Evolutionary conservation across 1,140 invertebrate species (phyloP), one percentile per base, ranked within the genome.

Genomic region (Globodera rostochiensis): DNA sequence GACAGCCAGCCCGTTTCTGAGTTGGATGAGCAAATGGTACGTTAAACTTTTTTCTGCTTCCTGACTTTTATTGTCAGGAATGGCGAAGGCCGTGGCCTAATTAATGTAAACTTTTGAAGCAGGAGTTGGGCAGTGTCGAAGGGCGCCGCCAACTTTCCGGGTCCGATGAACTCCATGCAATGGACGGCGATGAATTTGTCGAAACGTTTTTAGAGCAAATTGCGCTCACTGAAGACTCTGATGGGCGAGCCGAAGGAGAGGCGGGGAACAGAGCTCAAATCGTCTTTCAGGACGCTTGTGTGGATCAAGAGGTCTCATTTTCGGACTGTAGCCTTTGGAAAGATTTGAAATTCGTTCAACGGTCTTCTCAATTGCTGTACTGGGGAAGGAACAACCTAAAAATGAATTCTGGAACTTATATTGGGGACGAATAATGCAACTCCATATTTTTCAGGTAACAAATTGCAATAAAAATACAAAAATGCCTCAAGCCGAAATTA

Each of bases 11-110:
- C 57, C 5, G 4, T n/a, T 57, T 21, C 60, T 4, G 21, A 71
- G 70, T 71, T 70, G 21, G n/a, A 69, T 19, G 66, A 46, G 25
- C 66, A 78, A 78, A 78, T 76, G 57, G 74, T 50, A 76, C 11
- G 19, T 64, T n/a, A 64, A 15, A 6, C 19, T n/a, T 64, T 6
- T 19, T 60, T 60, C 57, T 6, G 15, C 57, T 60, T 15, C 15
- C 57, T n/a, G 57, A 64, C 25, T n/a, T 64, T 64, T 60, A 2
- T 60, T 36, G 21, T 47, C 11, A 36, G 21, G 1, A 8, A 11
- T 70, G n/a, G 36, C 7, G 8, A 70, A 70, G 19, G n/a, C 25
- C 25, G n/a, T 70, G 11, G 13, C 15, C n/a, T 19, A 47, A 19
- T 71, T 71, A 71, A 71, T 71, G 53, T 53, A 11, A 9, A 8